phyloP scores from a whole-genome alignment of 2,113 vertebrate species.

The Oreochromis niloticus region DNA sequence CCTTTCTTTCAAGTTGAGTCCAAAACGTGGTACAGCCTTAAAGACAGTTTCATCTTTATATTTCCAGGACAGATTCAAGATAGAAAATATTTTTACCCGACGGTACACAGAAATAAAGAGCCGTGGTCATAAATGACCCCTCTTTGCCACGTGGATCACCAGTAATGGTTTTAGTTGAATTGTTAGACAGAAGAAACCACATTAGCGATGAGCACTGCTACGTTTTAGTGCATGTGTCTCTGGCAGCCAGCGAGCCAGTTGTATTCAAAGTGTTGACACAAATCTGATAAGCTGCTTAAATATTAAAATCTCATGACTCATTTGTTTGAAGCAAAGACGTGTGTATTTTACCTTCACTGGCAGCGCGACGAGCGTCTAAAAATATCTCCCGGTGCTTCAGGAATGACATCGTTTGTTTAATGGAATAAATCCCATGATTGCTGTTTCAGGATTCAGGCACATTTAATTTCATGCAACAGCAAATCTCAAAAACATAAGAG shows the following conservation, averaged over 20 bases:
- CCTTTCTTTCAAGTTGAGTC: neutral
- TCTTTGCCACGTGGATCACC: neutral
- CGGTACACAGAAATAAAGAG: neutral
- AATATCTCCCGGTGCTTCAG: neutral
- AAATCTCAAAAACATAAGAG: neutral
- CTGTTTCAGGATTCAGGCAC: neutral
- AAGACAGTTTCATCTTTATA: neutral
- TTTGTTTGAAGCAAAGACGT: neutral
- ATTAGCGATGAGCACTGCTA: neutral
- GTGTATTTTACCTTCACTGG: rapidly evolving
- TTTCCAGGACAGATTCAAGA: neutral
- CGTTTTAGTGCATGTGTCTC: neutral
- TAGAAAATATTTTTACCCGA: neutral
- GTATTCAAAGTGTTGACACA: neutral
- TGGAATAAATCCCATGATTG: neutral
- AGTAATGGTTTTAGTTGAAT: neutral
- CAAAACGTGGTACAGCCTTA: neutral
- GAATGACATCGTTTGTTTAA: neutral
- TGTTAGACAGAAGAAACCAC: neutral
- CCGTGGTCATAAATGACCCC: neutral
- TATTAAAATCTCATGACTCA: neutral
- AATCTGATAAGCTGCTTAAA: conserved; percentile 12
- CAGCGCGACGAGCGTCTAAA: neutral
- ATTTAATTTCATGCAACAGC: neutral
- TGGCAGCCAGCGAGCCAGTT: neutral